Evolutionary conservation across 2,888 invertebrate genomes (phyloP), one percentile per base, ranked within the genome.

Genomic region (Parelbella ahira): DNA sequence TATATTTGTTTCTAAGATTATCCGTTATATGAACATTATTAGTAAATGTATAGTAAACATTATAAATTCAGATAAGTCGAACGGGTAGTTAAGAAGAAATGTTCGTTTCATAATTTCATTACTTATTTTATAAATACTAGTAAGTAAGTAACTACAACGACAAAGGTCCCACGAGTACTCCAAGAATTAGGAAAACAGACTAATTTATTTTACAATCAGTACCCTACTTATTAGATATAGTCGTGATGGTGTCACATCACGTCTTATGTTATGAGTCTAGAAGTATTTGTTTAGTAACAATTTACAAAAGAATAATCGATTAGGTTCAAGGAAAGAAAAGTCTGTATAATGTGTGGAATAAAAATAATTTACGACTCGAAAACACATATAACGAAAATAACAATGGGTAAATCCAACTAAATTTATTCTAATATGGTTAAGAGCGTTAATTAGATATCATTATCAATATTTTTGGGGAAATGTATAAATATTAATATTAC

Each of bases 91-190:
- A 49, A 60, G 54, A 55, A 53, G 45, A 45, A 48, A 49, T 52
- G 54, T 25, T 55, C 53, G 50, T 54, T 48, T 51, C 34, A 24
- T 47, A 48, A 11, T 44, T 43, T 45, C 49, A 37, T 44, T 47
- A 41, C 19, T 27, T 38, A 30, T 38, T 18, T 13, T 42, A 44
- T 11, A 49, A 37, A 6, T 30, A 44, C 27, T 34, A 41, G 41
- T 33, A 67, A 63, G 52, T n/a, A n/a, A n/a, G n/a, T n/a, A 60
- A 54, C 63, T 67, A 73, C 68, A 60, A 69, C 60, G 64, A 70
- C 58, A 63, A 68, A 81, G 83, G 83, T 83, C 83, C 83, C 83
- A 75, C 73, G 66, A 74, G 70, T 74, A 75, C 61, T 74, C 66
- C 59, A 70, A 76, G 65, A 75, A 63, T 63, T 68, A 68, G 57